Base-by-base conservation (phyloP, 2,888 invertebrate genomes). In the Sussaba pulchella region DNA sequence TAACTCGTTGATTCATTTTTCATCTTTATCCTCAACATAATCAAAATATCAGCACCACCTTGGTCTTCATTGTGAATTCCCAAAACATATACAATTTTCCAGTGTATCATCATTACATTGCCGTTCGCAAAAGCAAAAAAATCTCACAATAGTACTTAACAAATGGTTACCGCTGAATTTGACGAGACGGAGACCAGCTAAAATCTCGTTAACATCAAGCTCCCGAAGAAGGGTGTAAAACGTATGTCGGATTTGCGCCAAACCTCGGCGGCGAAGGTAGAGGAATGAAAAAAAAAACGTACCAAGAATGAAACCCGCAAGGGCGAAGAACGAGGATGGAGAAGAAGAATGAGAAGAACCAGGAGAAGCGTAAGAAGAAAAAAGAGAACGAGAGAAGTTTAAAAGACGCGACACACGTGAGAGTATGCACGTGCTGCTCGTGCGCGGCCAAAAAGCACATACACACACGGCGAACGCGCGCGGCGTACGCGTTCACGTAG, bases 351-450 rank as follows among this genome's bases (percentile, higher is more conserved):
- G 31, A 31, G 6, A 31, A 6, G 6, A 31, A 31, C n/a, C 19
- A 52, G 45, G 14, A 36, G 50, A 47, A 61, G 72, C 52, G 17
- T 75, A 76, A 57, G 72, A 72, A n/a, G 36, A 50, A 21, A n/a
- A 6, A 31, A 31, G 31, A 31, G 6, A 31, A 19, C 26, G 43
- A 45, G 21, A 36, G 54, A 47, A 54, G 72, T 50, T 31, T 75
- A 73, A 57, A 75, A 72, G 73, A 71, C 70, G 76, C 73, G 73
- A 70, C 66, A 73, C 77, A 31, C 31, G 31, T 5, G 54, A 43
- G 67, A 73, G 45, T 24, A 71, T 77, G 64, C 69, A 70, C 78
- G 71, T 61, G 78, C 43, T 69, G 36, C 69, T 73, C 57, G 69
- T 69, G 47, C 54, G 41, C 31, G 31, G 6, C 4, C 31, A 31